phyloP scores from a whole-genome alignment of 2,113 vertebrate species.

The Copsychus sechellarum region DNA sequence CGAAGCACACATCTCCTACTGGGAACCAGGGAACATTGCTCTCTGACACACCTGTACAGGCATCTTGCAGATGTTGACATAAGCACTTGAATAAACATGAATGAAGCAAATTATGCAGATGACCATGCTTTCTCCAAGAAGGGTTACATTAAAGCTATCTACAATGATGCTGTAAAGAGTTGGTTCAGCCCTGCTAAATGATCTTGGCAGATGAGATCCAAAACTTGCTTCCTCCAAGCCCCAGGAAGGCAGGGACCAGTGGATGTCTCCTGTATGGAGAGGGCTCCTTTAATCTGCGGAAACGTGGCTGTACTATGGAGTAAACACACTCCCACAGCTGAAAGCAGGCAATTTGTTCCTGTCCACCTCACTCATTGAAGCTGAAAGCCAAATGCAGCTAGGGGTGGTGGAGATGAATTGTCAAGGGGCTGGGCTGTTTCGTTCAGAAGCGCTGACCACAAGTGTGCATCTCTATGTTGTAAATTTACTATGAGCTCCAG shows the following conservation, averaged over 20 bases:
- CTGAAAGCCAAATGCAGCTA: not conserved
- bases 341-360: not conserved
- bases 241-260: fast-evolving
- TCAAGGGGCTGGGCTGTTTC: fast-evolving
- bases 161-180: not conserved
- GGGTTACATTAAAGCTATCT: not conserved
- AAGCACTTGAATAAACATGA: not conserved
- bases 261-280: not conserved
- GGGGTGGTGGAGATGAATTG: not conserved
- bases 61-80: not conserved
- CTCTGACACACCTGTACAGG: not conserved
- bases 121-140: not conserved
- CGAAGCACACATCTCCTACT: not conserved
- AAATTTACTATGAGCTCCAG: not conserved
- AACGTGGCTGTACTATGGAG: not conserved
- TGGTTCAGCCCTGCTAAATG: not conserved
- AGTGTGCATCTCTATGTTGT: not conserved
- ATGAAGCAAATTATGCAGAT: not conserved
- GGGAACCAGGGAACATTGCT: not conserved
- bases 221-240: fast-evolving
- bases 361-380: not conserved
- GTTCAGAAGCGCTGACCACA: not conserved
- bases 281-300: not conserved
- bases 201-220: not conserved
- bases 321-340: fast-evolving